phyloP scores from a whole-genome alignment of 37 sponge, comb jelly and placozoan genomes.

The Amphimedon queenslandica region DNA sequence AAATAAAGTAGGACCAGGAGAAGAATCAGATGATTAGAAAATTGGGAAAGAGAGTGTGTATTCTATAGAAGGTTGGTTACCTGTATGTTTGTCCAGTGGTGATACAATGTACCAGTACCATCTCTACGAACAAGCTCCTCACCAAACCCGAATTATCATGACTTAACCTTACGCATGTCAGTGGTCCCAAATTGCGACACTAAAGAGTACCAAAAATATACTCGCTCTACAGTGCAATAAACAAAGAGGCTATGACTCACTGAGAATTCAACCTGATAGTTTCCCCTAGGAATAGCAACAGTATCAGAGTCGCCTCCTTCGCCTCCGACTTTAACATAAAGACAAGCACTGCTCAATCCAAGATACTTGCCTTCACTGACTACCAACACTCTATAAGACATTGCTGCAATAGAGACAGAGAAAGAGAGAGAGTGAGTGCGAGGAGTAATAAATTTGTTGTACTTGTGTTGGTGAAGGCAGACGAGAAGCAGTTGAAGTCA shows the following conservation, averaged over 20 bases:
- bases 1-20: no score
- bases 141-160: constrained; percentile 88
- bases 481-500: constrained; percentile 91
- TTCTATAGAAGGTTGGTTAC: constrained; percentile 22
- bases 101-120: constrained; percentile 78
- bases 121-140: constrained; percentile 72
- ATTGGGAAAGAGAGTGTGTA: no score
- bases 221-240: not conserved
- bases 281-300: constrained; percentile 53
- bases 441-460: not conserved
- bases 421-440: not conserved
- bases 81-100: constrained; percentile 84
- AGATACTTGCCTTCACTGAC: constrained; percentile 78
- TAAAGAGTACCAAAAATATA: constrained; percentile 15
- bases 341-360: constrained; percentile 73
- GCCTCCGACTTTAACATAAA: constrained; percentile 73
- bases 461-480: constrained; percentile 62
- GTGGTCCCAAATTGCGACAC: constrained; percentile 74
- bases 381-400: constrained; percentile 69
- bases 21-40: no score
- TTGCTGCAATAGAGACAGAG: constrained; percentile 21
- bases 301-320: constrained; percentile 57
- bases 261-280: constrained; percentile 54
- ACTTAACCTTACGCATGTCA: constrained; percentile 78
- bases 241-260: constrained; percentile 16